Conservation (phyloP, 2,113 vertebrate genomes). For the Rattus norvegicus region GRCr8 NC_086019.1:145033001-145033500, state of each 20-base stretch:
- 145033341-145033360: background rate
- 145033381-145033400: too few species aligned
- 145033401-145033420: background rate
- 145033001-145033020: constrained; percentile 28
- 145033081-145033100: background rate
- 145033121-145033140: background rate
- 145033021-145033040: background rate
- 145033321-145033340: background rate
- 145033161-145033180: background rate
- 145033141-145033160: background rate
- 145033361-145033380: background rate
- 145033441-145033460: background rate
- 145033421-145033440: background rate
- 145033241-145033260: background rate
- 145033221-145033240: background rate
- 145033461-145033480: background rate
- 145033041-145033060: background rate
- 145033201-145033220: background rate
- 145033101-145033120: constrained; percentile 16
- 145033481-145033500: too few species aligned
- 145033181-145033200: constrained; percentile 7
- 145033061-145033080: background rate
- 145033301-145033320: background rate
- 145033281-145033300: background rate
- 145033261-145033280: background rate